A percentile compares a stretch with the other conserved stretches of the same genome.
Conservation (phyloP, 2,113 vertebrate genomes). For the Siphamia tubifer region DNA sequence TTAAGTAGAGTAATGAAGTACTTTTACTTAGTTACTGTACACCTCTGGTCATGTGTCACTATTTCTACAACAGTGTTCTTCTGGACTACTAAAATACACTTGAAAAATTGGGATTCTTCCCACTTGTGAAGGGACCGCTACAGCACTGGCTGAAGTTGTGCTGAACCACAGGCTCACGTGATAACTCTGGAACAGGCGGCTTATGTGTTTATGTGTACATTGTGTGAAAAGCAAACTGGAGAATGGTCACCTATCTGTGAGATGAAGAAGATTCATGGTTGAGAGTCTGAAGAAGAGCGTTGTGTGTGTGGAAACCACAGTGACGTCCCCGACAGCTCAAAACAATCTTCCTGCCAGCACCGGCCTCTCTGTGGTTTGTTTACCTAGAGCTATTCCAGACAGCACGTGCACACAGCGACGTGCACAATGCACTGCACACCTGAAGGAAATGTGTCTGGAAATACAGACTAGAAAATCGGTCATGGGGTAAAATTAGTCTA, state of each 20-base stretch:
- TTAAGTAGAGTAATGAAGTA: no score
- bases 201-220: slow-evolving; percentile 41
- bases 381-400: slow-evolving; percentile 65
- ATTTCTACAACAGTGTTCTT: no score
- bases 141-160: no score
- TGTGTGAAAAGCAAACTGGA: slow-evolving; percentile 67
- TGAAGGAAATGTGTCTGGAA: slow-evolving; percentile 19
- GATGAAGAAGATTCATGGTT: slow-evolving; percentile 15
- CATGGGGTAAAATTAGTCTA: neutral
- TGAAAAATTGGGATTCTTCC: no score
- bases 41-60: no score
- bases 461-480: neutral
- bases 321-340: slow-evolving; percentile 49
- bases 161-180: slow-evolving; percentile 5
- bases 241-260: slow-evolving; percentile 64
- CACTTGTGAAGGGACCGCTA: no score
- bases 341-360: slow-evolving; percentile 49
- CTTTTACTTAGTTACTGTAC: no score
- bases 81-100: no score
- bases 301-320: slow-evolving; percentile 62
- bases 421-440: slow-evolving; percentile 22
- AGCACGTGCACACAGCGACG: slow-evolving; percentile 22
- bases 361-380: slow-evolving; percentile 64
- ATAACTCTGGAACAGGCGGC: slow-evolving; percentile 14
- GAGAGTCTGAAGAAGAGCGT: slow-evolving; percentile 26